A percentile compares a stretch with the other conserved stretches of the same genome.
Conservation (phyloP, 2,113 vertebrate genomes). For the Lamprotornis superbus region DNA sequence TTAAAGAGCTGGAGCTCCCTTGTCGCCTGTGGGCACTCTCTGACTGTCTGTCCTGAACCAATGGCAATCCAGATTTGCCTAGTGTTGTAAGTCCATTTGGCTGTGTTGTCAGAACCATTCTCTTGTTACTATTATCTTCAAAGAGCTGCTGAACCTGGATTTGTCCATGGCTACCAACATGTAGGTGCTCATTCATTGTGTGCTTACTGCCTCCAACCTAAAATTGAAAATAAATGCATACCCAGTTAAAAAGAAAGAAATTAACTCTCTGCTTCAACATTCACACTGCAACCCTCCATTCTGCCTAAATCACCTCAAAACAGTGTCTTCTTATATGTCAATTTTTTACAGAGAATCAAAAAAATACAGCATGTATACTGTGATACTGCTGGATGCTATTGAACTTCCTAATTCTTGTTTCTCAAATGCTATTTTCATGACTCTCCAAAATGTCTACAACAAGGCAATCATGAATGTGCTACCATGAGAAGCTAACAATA, state of each 20-base stretch:
- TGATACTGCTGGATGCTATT: background rate
- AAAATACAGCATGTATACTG: background rate
- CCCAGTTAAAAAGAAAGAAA: conserved; percentile 39
- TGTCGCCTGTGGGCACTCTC: conserved; percentile 83
- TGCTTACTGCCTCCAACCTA: conserved; percentile 85
- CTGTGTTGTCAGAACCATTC: conserved; percentile 88
- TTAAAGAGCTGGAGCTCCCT: conserved; percentile 87
- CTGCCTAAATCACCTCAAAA: background rate
- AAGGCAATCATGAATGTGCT: background rate
- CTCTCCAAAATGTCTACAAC: conserved; percentile 24
- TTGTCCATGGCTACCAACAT: conserved; percentile 81
- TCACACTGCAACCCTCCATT: background rate
- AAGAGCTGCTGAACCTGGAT: conserved; percentile 90
- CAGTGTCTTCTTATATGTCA: background rate
- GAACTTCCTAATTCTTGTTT: background rate
- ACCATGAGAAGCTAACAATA: background rate
- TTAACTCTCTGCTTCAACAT: background rate
- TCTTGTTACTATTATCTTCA: conserved; percentile 94
- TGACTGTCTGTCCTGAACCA: conserved; percentile 82
- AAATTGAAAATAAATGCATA: conserved; percentile 66
- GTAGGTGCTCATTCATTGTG: conserved; percentile 87
- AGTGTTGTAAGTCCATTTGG: conserved; percentile 88
- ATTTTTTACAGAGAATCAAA: background rate
- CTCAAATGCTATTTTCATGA: background rate
- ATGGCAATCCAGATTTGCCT: conserved; percentile 79